Evolutionary conservation across 2,113 vertebrate species (phyloP).

Genomic region (Poecilia latipinna): DNA sequence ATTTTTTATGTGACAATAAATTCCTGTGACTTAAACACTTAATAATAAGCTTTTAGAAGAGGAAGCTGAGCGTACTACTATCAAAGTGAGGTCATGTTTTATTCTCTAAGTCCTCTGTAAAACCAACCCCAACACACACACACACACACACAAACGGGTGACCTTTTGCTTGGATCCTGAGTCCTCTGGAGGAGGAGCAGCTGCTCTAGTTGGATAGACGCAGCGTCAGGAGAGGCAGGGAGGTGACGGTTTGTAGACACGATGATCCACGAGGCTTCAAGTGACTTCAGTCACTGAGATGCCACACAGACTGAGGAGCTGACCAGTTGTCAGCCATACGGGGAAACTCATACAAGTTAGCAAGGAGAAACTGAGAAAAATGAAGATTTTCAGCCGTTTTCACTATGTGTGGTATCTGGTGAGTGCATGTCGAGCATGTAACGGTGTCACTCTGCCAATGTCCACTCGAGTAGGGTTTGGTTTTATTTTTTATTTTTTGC

Average conservation of each 20-base stretch:
- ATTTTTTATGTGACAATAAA: not conserved
- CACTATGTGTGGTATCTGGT: slow-evolving; percentile 91
- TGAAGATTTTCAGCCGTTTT: slow-evolving; percentile 88
- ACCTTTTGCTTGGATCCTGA: slow-evolving; percentile 43
- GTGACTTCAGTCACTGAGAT: slow-evolving; percentile 42
- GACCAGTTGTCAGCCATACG: not conserved
- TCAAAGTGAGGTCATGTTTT: slow-evolving; percentile 58
- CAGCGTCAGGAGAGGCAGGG: slow-evolving; percentile 15
- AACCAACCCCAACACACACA: slow-evolving; percentile 13
- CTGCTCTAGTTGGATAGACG: slow-evolving; percentile 25
- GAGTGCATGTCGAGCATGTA: slow-evolving; percentile 65
- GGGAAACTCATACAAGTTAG: slow-evolving; percentile 4
- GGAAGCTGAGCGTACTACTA: slow-evolving; percentile 21
- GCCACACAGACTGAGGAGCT: slow-evolving; percentile 31
- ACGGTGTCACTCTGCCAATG: slow-evolving; percentile 1
- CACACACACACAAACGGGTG: slow-evolving; percentile 36
- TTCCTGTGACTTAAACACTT: too few relatives aligned
- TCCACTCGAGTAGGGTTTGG: slow-evolving; percentile 9
- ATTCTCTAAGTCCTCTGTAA: slow-evolving; percentile 39
- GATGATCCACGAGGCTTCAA: slow-evolving; percentile 14
- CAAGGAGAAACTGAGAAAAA: slow-evolving; percentile 42
- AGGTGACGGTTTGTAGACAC: slow-evolving; percentile 33
- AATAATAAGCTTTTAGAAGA: slow-evolving; percentile 1
- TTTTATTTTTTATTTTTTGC: slow-evolving; percentile 5
- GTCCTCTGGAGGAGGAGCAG: slow-evolving; percentile 53